Conservation (phyloP, 2,888 invertebrate genomes). For the Plagodis pulveraria region DNA sequence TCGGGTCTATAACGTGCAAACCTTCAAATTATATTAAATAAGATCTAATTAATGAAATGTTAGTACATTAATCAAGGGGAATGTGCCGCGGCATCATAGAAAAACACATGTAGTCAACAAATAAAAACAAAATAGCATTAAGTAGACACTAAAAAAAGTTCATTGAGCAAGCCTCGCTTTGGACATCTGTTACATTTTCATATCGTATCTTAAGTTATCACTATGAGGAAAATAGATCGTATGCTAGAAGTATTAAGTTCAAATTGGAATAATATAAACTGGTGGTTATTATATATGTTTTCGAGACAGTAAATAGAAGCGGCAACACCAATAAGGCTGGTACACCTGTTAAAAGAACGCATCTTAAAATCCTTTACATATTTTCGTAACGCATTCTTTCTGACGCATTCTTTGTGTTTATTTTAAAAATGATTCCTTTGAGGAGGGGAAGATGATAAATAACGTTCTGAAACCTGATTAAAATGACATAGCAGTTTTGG, state of each 20-base stretch:
- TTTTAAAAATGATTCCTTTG: constrained; percentile 56
- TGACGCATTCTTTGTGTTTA: constrained; percentile 68
- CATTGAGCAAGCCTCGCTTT: constrained; percentile 69
- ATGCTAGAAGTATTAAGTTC: constrained; percentile 4
- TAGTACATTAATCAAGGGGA: constrained; percentile 72
- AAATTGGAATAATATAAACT: constrained; percentile 6
- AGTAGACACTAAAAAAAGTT: constrained; percentile 69
- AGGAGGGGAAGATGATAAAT: constrained; percentile 61
- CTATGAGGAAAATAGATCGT: constrained; percentile 33
- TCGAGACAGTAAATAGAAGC: constrained; percentile 20
- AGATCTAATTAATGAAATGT: constrained; percentile 35
- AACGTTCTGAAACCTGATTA: constrained; percentile 65
- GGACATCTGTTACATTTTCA: constrained; percentile 42
- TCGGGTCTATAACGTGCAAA: too few species aligned
- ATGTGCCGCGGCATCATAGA: constrained; percentile 65
- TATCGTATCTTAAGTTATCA: not conserved
- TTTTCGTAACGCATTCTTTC: constrained; percentile 76
- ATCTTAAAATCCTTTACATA: constrained; percentile 74
- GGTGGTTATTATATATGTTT: constrained; percentile 8
- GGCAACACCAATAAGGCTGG: constrained; percentile 49
- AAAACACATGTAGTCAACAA: constrained; percentile 71
- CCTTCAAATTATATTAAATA: not conserved
- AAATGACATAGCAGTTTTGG: constrained; percentile 65
- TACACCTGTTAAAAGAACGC: constrained; percentile 74
- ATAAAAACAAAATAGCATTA: constrained; percentile 81